Conservation (phyloP, 2,888 invertebrate species). For the Nysson spinosus region DNA sequence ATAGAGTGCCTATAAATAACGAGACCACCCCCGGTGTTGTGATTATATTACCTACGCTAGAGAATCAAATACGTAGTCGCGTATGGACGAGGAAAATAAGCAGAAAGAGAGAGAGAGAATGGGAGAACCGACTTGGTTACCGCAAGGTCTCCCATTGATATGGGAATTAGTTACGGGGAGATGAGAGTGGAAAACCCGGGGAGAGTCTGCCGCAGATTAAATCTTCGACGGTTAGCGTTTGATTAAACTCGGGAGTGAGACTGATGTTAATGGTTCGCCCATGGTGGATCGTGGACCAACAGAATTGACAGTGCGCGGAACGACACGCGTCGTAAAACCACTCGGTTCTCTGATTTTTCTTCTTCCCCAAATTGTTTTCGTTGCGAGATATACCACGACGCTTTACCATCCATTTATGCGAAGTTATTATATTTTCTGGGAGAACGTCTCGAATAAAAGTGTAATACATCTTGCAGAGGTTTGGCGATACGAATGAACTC, state of each 20-base stretch:
- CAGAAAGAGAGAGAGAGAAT: conserved; percentile 28
- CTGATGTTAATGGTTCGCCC: conserved; percentile 70
- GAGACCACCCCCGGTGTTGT: conserved; percentile 75
- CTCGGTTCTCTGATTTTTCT: conserved; percentile 7
- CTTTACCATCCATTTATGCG: conserved; percentile 2
- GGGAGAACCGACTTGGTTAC: conserved; percentile 4
- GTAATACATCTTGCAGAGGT: conserved; percentile 23
- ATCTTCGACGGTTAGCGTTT: conserved; percentile 77
- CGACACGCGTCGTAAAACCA: conserved; percentile 55
- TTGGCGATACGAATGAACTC: conserved; percentile 62
- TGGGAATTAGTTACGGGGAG: not conserved
- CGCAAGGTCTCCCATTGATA: not conserved
- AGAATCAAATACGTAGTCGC: conserved; percentile 51
- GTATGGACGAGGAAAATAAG: too few species aligned
- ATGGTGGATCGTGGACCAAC: conserved; percentile 66
- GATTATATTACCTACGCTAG: conserved; percentile 74
- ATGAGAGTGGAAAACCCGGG: conserved; percentile 46
- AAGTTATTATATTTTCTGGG: conserved; percentile 14
- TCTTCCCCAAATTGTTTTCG: conserved; percentile 3
- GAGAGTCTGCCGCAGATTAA: conserved; percentile 73
- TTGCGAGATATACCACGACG: not conserved
- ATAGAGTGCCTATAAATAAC: conserved; percentile 76
- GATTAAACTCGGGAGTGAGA: conserved; percentile 76
- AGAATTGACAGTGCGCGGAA: conserved; percentile 64
- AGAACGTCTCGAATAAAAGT: conserved; percentile 8